A percentile compares a stretch with the other conserved stretches of the same genome.
Evolutionary conservation across 2,888 invertebrate genomes (phyloP).

Genomic region (Ditula angustiorana): DNA sequence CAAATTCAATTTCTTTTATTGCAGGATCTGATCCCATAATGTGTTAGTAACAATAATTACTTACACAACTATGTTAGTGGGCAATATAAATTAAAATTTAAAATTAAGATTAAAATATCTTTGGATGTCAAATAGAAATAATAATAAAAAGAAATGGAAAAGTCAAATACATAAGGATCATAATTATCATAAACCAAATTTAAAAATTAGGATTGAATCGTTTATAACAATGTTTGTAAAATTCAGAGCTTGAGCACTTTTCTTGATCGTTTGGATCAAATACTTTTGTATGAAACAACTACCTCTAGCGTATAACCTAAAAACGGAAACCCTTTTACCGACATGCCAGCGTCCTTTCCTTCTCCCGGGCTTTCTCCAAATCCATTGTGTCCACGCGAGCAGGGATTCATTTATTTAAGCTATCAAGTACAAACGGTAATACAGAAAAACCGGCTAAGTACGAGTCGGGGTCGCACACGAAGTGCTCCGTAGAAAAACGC

Average conservation of each 20-base stretch:
- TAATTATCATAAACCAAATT: too few species aligned
- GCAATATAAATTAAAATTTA: too few species aligned
- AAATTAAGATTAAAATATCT: too few species aligned
- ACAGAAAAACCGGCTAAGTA: constrained; percentile 23
- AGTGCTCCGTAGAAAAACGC: too few species aligned
- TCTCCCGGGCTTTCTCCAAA: constrained; percentile 9
- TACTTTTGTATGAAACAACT: neutral
- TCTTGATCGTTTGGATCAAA: neutral
- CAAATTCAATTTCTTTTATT: too few species aligned
- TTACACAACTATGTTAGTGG: too few species aligned
- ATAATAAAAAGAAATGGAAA: too few species aligned
- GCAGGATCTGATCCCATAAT: too few species aligned
- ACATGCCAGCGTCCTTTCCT: constrained; percentile 24
- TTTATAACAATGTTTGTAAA: neutral
- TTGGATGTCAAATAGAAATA: too few species aligned
- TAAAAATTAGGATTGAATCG: neutral
- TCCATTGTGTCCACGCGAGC: constrained; percentile 32
- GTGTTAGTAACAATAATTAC: too few species aligned
- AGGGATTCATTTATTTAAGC: constrained; percentile 38
- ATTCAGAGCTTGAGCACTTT: neutral
- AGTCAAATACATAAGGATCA: neutral
- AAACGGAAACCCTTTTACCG: constrained; percentile 10
- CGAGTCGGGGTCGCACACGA: too few species aligned
- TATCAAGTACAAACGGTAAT: constrained; percentile 35
- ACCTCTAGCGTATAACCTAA: neutral